Percentiles rank a stretch among this genome's conserved stretches.
These are phyloP conservation scores for Morphnarchus princeps DNA, from an alignment of 2,113 vertebrate genomes.

Conservation along the genomic window DNA sequence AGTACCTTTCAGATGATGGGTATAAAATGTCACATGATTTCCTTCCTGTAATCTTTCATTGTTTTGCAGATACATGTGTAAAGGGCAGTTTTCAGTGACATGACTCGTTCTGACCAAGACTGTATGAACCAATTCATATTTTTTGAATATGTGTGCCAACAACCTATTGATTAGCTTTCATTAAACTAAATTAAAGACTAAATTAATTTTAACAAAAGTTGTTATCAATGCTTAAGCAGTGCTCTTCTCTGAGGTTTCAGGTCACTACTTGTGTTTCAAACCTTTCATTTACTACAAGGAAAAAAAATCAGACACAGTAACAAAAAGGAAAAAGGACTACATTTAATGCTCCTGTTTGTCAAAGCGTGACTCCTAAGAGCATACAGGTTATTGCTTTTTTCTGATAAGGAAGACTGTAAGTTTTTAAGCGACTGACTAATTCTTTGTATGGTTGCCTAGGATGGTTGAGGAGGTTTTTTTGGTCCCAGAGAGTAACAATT, in stretches of 20 bases:
- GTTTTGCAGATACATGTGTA: not conserved
- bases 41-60: not conserved
- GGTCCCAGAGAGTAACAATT: not conserved
- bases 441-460: not conserved
- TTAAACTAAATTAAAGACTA: not conserved
- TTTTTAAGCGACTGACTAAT: not conserved
- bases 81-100: not conserved
- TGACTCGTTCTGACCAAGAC: not conserved
- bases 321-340: not conserved
- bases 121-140: not conserved
- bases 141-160: not conserved
- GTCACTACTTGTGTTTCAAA: not conserved
- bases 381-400: not conserved
- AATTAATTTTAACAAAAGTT: not conserved
- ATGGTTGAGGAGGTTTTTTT: not conserved
- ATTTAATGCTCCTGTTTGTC: not conserved
- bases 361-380: not conserved
- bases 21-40: conserved; percentile 27
- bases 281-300: not conserved
- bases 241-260: not conserved
- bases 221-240: not conserved
- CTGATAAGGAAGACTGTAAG: not conserved
- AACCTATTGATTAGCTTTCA: not conserved
- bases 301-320: not conserved
- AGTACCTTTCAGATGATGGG: conserved; percentile 22